Evolutionary conservation across 1,140 invertebrate genomes (phyloP).

Genomic region (Drosophila kanapiae): DNA sequence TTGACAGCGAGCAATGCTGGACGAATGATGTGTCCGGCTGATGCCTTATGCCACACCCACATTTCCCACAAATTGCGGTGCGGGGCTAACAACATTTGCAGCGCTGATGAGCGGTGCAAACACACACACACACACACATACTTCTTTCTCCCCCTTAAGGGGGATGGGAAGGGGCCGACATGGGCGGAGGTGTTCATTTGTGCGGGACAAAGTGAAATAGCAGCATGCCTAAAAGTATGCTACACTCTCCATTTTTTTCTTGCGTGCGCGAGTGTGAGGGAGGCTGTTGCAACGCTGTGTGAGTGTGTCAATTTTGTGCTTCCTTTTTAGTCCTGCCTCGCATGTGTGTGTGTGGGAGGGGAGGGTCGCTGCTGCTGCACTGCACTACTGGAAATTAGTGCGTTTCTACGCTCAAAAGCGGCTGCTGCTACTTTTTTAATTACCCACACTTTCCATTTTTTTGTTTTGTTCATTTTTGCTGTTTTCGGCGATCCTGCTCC

Average conservation of each 20-base stretch:
- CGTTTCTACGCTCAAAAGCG: constrained; percentile 81
- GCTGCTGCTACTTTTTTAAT: constrained; percentile 81
- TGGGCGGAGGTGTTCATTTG: constrained; percentile 75
- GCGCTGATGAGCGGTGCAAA: constrained; percentile 62
- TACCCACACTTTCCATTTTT: constrained; percentile 78
- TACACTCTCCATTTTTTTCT: constrained; percentile 51
- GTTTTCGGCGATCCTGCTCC: constrained; percentile 23
- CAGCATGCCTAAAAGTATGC: constrained; percentile 82
- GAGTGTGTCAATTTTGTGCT: constrained; percentile 60
- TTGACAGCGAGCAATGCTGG: constrained; percentile 55
- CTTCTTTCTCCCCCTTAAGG: neutral
- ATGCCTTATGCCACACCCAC: constrained; percentile 75
- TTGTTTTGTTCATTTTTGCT: constrained; percentile 44
- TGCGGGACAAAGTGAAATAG: constrained; percentile 80
- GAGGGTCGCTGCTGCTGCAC: constrained; percentile 55
- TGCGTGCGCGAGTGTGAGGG: constrained; percentile 26
- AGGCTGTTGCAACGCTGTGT: constrained; percentile 31
- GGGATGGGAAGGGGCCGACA: neutral
- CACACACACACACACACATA: constrained; percentile 1
- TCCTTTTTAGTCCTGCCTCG: constrained; percentile 41
- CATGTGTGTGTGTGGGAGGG: constrained; percentile 4
- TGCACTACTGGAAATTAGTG: constrained; percentile 81
- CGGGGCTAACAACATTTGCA: constrained; percentile 73
- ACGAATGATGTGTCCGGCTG: constrained; percentile 73
- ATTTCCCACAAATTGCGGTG: constrained; percentile 80